phyloP scores from a whole-genome alignment of 2,113 vertebrate genomes.

The Epinephelus lanceolatus region DNA sequence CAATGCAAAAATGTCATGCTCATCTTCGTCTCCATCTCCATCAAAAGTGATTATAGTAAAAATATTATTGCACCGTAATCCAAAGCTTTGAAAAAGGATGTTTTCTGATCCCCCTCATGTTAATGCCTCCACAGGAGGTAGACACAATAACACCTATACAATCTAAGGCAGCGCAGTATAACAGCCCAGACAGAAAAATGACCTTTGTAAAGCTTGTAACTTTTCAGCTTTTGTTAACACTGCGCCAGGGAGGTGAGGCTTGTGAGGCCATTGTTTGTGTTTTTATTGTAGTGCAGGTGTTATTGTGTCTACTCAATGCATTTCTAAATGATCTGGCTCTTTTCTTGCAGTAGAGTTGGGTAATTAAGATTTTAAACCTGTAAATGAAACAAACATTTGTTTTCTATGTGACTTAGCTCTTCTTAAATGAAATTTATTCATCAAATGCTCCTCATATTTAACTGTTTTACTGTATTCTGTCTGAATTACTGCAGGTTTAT shows the following conservation, averaged over 20 bases:
- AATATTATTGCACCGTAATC: constrained; percentile 44
- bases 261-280: constrained; percentile 4
- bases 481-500: constrained; percentile 42
- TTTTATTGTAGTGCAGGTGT: constrained; percentile 21
- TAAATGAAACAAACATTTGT: constrained; percentile 18
- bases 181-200: not conserved
- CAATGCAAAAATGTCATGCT: not conserved
- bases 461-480: constrained; percentile 29
- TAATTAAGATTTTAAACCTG: constrained; percentile 14
- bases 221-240: constrained; percentile 12
- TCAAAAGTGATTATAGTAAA: constrained; percentile 29
- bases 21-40: constrained; percentile 7
- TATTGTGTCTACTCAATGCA: constrained; percentile 43
- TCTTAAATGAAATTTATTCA: constrained; percentile 6
- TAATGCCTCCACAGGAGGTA: not conserved
- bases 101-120: constrained; percentile 5
- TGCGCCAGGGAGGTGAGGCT: not conserved
- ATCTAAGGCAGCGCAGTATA: not conserved
- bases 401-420: not conserved
- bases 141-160: constrained; percentile 53
- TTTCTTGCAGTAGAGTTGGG: not conserved
- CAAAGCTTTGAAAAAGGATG: constrained; percentile 19
- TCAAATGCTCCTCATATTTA: not conserved
- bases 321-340: not conserved
- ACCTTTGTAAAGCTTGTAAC: not conserved